phyloP scores from a whole-genome alignment of 1,140 invertebrate genomes.

The Mactra quadrangularis region DNA sequence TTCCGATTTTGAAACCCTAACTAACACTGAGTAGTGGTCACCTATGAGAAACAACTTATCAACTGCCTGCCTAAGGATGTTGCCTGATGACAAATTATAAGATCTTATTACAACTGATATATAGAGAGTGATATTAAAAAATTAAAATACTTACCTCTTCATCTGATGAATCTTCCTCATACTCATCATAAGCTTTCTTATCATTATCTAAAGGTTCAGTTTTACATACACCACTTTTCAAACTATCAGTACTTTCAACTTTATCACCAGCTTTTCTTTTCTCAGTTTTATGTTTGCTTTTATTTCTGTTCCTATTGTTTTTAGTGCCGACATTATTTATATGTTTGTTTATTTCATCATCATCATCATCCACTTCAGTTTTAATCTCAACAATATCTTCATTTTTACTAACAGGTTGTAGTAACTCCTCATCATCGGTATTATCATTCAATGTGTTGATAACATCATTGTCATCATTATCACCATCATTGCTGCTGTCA shows the following conservation, averaged over 20 bases:
- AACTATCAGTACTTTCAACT: background rate
- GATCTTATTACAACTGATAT: no score
- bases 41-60: no score
- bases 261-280: no score
- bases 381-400: background rate
- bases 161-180: conserved; percentile 92
- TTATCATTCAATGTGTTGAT: no score
- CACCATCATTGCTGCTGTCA: conserved; percentile 50
- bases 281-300: background rate
- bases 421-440: conserved; percentile 5
- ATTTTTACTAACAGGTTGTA: background rate
- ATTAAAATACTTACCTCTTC: conserved; percentile 87
- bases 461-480: conserved; percentile 61
- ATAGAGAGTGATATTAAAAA: no score
- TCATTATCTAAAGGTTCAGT: background rate
- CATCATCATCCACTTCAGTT: background rate
- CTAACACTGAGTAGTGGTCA: no score
- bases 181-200: conserved; percentile 86
- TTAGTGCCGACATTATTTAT: background rate
- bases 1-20: no score
- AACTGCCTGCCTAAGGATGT: no score
- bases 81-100: no score
- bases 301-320: background rate
- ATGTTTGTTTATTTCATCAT: no score
- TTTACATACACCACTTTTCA: conserved; percentile 7